These are phyloP conservation scores for Sebastes aleutianus DNA, from an alignment of 2,797 vertebrate species.

Conservation along the genomic window DNA sequence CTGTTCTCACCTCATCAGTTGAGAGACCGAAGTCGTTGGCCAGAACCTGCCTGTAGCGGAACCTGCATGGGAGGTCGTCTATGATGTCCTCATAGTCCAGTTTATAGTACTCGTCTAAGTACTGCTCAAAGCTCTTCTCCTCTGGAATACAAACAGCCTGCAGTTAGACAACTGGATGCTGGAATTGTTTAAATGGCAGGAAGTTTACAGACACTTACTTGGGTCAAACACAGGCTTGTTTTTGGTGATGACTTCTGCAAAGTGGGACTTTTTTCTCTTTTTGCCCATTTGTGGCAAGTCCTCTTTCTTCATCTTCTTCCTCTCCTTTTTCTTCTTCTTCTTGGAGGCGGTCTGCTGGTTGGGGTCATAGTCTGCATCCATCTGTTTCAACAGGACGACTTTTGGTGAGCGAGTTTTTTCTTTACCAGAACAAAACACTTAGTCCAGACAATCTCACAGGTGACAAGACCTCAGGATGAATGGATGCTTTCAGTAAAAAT, in stretches of 20 bases:
- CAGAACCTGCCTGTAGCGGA: constrained; percentile 89
- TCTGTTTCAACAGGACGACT: constrained; percentile 69
- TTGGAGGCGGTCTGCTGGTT: constrained; percentile 73
- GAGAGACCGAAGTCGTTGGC: constrained; percentile 91
- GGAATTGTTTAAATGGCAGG: rapidly evolving
- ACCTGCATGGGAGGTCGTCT: constrained; percentile 90
- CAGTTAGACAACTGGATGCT: neutral
- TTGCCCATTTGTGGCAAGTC: constrained; percentile 80
- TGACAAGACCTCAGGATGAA: neutral
- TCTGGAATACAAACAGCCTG: constrained; percentile 71
- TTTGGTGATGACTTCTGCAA: constrained; percentile 80
- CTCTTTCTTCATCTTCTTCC: constrained; percentile 72
- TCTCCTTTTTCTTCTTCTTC: constrained; percentile 74
- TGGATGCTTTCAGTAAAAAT: neutral
- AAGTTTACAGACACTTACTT: constrained; percentile 71
- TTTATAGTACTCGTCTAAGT: constrained; percentile 90
- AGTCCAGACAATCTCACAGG: too few relatives aligned
- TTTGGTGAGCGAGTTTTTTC: neutral
- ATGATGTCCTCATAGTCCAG: constrained; percentile 92
- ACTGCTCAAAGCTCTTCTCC: constrained; percentile 88
- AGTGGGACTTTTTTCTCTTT: constrained; percentile 85
- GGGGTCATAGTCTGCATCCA: constrained; percentile 92
- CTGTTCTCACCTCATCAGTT: constrained; percentile 84
- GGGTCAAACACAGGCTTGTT: constrained; percentile 88
- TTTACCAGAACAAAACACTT: neutral